Conservation (phyloP, 2,113 vertebrate species). For the Aptenodytes patagonicus region DNA sequence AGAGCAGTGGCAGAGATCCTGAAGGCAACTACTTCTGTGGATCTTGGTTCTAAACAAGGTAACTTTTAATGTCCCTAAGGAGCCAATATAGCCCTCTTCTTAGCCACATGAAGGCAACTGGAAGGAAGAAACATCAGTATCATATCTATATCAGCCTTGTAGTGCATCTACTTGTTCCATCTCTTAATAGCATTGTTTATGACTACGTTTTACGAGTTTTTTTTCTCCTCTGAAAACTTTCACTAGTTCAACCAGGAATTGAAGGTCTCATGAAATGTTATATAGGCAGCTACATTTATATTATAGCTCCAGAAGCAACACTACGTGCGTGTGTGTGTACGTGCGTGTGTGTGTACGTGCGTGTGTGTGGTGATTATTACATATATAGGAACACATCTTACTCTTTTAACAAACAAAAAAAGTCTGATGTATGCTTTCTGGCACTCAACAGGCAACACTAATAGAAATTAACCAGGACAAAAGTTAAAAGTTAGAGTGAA, state of each 20-base stretch:
- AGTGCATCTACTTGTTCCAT: background rate
- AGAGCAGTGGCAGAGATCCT: constrained; percentile 72
- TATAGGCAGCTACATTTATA: background rate
- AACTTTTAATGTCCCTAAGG: background rate
- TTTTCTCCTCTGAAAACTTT: background rate
- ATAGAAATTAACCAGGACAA: background rate
- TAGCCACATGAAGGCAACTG: background rate
- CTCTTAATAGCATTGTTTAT: background rate
- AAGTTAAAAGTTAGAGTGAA: background rate
- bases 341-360: rapidly evolving
- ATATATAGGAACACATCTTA: background rate
- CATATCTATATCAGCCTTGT: background rate
- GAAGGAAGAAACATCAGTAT: background rate
- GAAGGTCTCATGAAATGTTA: background rate
- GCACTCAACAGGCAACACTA: background rate
- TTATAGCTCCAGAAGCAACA: background rate
- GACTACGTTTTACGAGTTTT: background rate
- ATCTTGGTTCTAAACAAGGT: constrained; percentile 72
- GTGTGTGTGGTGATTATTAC: background rate
- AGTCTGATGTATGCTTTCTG: background rate
- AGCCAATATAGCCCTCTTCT: background rate
- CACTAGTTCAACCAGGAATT: background rate
- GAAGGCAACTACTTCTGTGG: constrained; percentile 57
- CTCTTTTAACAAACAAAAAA: background rate
- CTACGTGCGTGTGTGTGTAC: rapidly evolving